Evolutionary conservation across 2,113 vertebrate species (phyloP), one percentile per base, ranked within the genome.

Genomic region (Rhegmatorhina hoffmannsi): DNA sequence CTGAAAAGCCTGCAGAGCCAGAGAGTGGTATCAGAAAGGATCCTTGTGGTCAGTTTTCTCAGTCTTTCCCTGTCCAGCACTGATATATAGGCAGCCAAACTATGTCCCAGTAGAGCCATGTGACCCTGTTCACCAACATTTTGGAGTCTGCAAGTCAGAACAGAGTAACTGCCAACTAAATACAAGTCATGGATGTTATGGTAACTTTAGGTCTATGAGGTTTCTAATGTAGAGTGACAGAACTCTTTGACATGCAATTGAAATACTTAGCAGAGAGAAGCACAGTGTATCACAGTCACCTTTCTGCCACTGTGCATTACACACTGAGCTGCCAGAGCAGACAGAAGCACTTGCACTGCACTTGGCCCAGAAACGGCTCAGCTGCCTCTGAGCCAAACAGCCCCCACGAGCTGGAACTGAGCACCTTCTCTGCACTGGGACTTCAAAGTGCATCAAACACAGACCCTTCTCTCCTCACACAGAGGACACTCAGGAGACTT

Each of bases 1-100:
- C 99, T 99, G 98, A 99, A 99, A 70, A 99, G 98, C 87, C 99
- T 98, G 98, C 99, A 99, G 28, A 99, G 98, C 99, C 99, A 99
- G 58, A 99, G 97, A 1, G 99, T 99, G 55, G 99, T 99, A 95
- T 99, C 99, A 3, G 99, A 99, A 86, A 99, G 98, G 96, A 99
- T 99, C 77, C 99, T 98, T 2, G 99, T 99, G 76, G 99, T 99
- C 49, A 99, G 98, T 85, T 99, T 99, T 86, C 99, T 97, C 89
- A 99, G 97, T 31, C 98, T 97, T 63, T 99, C 99, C 94, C 97
- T 98, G 96, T 99, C 98, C 97, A 99, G 84, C 66, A 99, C 98
- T 2, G 99, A 99, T 96, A 99, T 99, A 95, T 99, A 99, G 43
- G 99, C 99, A 14, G 99, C 99, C 96, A 99, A 97, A 95, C 99